A percentile compares a stretch with the other conserved stretches of the same genome.
Evolutionary conservation across 2,797 vertebrate genomes (phyloP).

Genomic region (Acanthurus lineatus): DNA sequence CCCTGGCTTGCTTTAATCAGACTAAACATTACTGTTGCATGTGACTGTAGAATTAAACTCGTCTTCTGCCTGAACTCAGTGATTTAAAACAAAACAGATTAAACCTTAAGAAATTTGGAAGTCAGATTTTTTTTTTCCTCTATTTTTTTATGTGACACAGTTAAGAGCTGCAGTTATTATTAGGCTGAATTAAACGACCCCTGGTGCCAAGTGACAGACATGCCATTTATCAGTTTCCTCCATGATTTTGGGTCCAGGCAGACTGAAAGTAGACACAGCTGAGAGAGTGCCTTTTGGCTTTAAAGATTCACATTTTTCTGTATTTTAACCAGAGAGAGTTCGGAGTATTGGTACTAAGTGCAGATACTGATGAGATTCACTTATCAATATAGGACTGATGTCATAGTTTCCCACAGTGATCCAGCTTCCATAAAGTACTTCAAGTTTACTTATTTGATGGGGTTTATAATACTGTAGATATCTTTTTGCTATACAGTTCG

Average conservation of each 20-base stretch:
- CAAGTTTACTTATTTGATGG: no score
- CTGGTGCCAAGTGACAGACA: conserved; percentile 35
- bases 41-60: conserved; percentile 33
- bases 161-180: conserved; percentile 9
- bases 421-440: no score
- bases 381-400: no score
- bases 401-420: no score
- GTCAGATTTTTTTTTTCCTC: no score
- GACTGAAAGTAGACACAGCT: conserved; percentile 7
- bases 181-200: conserved; percentile 12
- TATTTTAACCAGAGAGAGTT: no score
- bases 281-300: background rate
- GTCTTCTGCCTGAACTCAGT: conserved; percentile 3
- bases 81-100: conserved; percentile 26
- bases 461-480: no score
- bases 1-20: conserved; percentile 49
- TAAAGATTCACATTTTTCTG: no score
- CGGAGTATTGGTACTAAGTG: no score
- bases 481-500: no score
- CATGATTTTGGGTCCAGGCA: background rate
- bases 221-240: conserved; percentile 8
- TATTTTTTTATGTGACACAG: conserved; percentile 18
- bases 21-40: conserved; percentile 31
- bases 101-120: conserved; percentile 18
- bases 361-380: no score